phyloP scores from a whole-genome alignment of 2,113 vertebrate species.

The Muntiacus muntjak region DNA sequence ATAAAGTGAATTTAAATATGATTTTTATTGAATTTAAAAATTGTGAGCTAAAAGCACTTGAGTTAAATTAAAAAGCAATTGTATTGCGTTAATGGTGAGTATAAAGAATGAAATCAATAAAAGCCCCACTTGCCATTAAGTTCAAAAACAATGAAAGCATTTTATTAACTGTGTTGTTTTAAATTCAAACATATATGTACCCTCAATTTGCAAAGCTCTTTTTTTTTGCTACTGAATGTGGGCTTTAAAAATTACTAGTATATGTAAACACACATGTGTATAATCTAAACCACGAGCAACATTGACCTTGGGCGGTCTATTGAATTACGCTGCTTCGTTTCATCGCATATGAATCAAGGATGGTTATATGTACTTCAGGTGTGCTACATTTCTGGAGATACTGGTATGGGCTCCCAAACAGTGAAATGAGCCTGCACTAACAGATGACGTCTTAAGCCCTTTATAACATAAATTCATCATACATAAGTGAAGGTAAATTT shows the following conservation, averaged over 20 bases:
- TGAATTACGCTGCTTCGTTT: not conserved
- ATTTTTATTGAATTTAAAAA: constrained; percentile 65
- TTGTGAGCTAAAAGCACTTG: constrained; percentile 52
- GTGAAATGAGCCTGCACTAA: not conserved
- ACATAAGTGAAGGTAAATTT: not conserved
- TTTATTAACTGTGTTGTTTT: constrained; percentile 71
- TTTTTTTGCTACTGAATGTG: not conserved
- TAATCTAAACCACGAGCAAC: not conserved
- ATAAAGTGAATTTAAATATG: constrained; percentile 48
- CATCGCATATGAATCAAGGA: not conserved
- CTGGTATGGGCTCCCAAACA: not conserved
- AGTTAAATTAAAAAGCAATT: constrained; percentile 66
- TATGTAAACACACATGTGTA: not conserved
- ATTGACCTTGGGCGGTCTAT: not conserved
- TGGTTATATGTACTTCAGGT: not conserved
- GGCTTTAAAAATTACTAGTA: not conserved
- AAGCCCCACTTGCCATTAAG: constrained; percentile 50
- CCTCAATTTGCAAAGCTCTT: constrained; percentile 23
- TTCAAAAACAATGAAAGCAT: constrained; percentile 55
- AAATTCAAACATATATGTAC: constrained; percentile 42
- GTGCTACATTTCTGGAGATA: not conserved
- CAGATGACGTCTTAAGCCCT: not conserved
- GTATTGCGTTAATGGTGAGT: constrained; percentile 66
- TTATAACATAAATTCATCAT: not conserved
- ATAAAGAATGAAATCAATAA: constrained; percentile 72